Evolutionary conservation across 1,140 invertebrate genomes (phyloP).

Genomic region (Drosophila truncata): DNA sequence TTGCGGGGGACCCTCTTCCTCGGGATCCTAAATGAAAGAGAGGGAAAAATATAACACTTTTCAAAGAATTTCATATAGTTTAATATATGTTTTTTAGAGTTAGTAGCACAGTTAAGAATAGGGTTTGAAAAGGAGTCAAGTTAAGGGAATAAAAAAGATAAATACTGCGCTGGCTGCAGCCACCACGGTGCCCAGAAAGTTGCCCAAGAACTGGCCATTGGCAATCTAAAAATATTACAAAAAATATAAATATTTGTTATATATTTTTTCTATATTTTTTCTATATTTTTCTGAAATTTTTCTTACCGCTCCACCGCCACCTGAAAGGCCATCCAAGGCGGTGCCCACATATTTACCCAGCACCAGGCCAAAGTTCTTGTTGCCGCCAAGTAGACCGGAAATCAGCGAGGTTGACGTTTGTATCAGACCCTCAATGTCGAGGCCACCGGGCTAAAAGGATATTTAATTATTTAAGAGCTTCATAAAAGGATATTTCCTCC

Average conservation of each 20-base stretch:
- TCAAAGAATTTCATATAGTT: too few relatives aligned
- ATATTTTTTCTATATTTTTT: too few relatives aligned
- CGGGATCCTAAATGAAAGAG: conserved; percentile 68
- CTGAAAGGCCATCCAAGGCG: conserved; percentile 86
- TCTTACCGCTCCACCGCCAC: conserved; percentile 86
- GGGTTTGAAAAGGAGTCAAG: background rate
- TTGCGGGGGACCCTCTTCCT: conserved; percentile 78
- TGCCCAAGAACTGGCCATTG: conserved; percentile 85
- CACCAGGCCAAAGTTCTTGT: conserved; percentile 86
- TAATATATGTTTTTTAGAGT: background rate
- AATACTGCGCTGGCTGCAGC: conserved; percentile 85
- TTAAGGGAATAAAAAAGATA: conserved; percentile 38
- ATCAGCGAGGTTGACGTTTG: conserved; percentile 80
- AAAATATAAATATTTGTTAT: background rate
- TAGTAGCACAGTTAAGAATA: conserved; percentile 57
- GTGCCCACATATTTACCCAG: conserved; percentile 86
- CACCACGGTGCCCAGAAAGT: conserved; percentile 82
- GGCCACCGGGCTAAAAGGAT: conserved; percentile 78
- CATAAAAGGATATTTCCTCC: too few relatives aligned
- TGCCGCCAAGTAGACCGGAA: conserved; percentile 80
- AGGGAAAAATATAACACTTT: background rate
- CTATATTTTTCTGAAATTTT: background rate
- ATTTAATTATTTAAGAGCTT: background rate
- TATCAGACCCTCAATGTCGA: conserved; percentile 83
- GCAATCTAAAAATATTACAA: conserved; percentile 60